A percentile compares a stretch with the other conserved stretches of the same genome.
These are phyloP conservation scores for Mylabris sibirica DNA, from an alignment of 2,888 invertebrate genomes.

Conservation along the genomic window DNA sequence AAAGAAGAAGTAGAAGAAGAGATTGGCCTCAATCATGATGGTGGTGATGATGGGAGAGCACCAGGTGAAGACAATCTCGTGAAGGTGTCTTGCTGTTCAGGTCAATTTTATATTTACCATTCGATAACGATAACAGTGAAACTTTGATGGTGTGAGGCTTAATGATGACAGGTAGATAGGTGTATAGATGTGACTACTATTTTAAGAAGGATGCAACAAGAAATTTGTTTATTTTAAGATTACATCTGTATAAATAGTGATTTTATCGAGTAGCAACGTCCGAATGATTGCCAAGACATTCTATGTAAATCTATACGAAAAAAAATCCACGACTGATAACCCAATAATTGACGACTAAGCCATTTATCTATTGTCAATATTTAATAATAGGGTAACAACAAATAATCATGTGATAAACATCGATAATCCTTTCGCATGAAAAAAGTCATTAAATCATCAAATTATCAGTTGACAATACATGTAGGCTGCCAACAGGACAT, in stretches of 20 bases:
- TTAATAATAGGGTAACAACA: neutral
- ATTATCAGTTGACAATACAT: neutral
- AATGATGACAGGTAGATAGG: neutral
- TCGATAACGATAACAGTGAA: neutral
- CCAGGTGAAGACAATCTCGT: neutral
- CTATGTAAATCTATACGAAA: neutral
- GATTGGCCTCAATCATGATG: neutral
- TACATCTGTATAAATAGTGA: neutral
- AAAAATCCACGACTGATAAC: neutral
- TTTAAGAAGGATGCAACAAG: neutral
- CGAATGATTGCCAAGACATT: conserved; percentile 1
- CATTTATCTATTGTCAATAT: conserved; percentile 1
- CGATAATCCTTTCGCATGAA: neutral
- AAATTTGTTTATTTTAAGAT: conserved; percentile 5
- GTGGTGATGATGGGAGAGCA: neutral
- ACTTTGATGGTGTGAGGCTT: neutral
- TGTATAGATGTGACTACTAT: neutral
- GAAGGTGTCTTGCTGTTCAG: neutral
- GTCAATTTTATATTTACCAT: neutral
- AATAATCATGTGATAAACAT: neutral
- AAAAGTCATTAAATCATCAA: neutral
- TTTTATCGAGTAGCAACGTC: neutral
- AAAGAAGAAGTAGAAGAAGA: neutral
- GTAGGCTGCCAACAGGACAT: conserved; percentile 2
- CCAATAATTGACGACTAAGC: neutral